These are phyloP conservation scores for Cantharis lateralis DNA, from an alignment of 2,888 invertebrate species.

Conservation along the genomic window DNA sequence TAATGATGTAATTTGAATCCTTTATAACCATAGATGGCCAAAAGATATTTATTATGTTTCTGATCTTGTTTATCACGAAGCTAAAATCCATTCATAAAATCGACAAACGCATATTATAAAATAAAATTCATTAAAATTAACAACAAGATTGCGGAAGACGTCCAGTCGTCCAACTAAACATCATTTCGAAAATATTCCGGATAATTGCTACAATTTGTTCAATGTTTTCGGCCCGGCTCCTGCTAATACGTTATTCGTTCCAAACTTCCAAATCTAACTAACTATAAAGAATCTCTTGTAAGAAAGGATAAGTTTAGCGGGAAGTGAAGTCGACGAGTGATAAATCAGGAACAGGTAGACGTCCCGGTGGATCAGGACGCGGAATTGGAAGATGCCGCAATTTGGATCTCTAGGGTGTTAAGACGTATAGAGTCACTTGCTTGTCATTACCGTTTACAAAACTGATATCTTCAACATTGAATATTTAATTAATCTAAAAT, in stretches of 20 bases:
- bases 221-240: conserved; percentile 33
- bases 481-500: background rate
- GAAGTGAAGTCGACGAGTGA: conserved; percentile 56
- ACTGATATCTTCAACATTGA: background rate
- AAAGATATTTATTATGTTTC: conserved; percentile 22
- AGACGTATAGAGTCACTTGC: conserved; percentile 50
- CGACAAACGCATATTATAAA: background rate
- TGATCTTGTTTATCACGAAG: conserved; percentile 20
- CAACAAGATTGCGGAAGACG: conserved; percentile 4
- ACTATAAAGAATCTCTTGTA: conserved; percentile 55
- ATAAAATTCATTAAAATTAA: background rate
- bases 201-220: conserved; percentile 36
- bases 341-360: conserved; percentile 57
- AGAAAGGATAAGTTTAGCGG: conserved; percentile 52
- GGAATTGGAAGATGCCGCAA: conserved; percentile 52
- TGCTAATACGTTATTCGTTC: conserved; percentile 52
- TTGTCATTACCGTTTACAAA: conserved; percentile 31
- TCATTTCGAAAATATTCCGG: background rate
- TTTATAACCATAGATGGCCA: conserved; percentile 41
- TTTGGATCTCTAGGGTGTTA: conserved; percentile 48
- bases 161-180: background rate
- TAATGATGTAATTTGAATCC: conserved; percentile 55
- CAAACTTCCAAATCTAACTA: conserved; percentile 54
- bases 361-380: conserved; percentile 53
- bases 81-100: conserved; percentile 6